Evolutionary conservation across 2,888 invertebrate genomes (phyloP).

Genomic region (Nineta flava): DNA sequence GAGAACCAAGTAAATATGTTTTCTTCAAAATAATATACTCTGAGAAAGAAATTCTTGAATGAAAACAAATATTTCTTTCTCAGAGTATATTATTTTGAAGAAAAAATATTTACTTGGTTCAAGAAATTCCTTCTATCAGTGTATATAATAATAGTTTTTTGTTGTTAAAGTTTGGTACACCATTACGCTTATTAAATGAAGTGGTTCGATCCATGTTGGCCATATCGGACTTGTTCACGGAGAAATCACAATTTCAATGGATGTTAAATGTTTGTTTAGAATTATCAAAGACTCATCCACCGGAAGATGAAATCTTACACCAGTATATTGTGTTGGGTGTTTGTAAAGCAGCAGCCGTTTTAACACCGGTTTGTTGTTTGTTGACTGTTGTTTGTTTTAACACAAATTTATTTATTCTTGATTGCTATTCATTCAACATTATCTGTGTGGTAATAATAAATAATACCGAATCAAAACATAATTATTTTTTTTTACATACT

Average conservation of each 20-base stretch:
- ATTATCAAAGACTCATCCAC: constrained; percentile 44
- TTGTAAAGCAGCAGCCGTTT: constrained; percentile 50
- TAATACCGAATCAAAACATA: too few relatives aligned
- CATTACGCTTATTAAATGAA: constrained; percentile 34
- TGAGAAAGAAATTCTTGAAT: too few relatives aligned
- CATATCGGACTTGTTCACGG: constrained; percentile 62
- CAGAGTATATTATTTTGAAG: too few relatives aligned
- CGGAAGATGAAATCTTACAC: constrained; percentile 62
- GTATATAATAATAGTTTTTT: too few relatives aligned
- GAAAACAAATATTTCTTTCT: too few relatives aligned
- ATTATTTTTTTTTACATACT: too few relatives aligned
- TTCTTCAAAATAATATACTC: too few relatives aligned
- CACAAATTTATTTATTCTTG: background rate
- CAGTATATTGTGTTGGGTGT: constrained; percentile 51
- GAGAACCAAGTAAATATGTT: too few relatives aligned
- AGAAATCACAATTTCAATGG: constrained; percentile 62
- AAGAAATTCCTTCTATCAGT: too few relatives aligned
- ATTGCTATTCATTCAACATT: too few relatives aligned
- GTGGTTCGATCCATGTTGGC: constrained; percentile 48
- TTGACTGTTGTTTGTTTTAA: background rate
- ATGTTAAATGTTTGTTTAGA: constrained; percentile 56
- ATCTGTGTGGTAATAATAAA: too few relatives aligned
- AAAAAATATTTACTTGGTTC: too few relatives aligned
- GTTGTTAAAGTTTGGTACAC: constrained; percentile 27
- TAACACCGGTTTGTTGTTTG: constrained; percentile 33